Evolutionary conservation across 2,113 vertebrate species (phyloP).

Genomic region (Tetraodon nigroviridis): DNA sequence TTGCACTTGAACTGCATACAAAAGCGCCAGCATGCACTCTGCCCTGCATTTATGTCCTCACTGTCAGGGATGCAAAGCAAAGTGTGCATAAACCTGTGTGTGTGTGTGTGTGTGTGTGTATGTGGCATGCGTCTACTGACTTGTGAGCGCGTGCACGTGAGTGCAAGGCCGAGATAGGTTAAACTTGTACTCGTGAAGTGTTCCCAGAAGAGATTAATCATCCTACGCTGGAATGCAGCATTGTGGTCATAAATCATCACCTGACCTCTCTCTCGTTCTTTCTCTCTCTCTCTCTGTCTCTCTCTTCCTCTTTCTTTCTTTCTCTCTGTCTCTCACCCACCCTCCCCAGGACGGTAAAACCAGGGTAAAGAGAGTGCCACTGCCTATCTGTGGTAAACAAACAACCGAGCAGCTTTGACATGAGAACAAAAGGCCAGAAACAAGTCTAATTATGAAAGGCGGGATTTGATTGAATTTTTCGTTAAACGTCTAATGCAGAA

Average conservation of each 20-base stretch:
- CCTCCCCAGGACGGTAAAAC: slow-evolving; percentile 31
- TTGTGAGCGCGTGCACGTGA: slow-evolving; percentile 19
- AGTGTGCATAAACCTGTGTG: slow-evolving; percentile 3
- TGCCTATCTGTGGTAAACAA: slow-evolving; percentile 58
- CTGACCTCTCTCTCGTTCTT: slow-evolving; percentile 64
- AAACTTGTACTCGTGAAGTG: slow-evolving; percentile 78
- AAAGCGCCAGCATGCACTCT: slow-evolving; percentile 62
- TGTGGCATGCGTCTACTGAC: slow-evolving; percentile 9
- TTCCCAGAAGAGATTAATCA: slow-evolving; percentile 83
- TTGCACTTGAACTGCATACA: slow-evolving; percentile 55
- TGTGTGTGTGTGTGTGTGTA: slow-evolving; percentile 38
- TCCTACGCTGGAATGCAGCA: slow-evolving; percentile 72
- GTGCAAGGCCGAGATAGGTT: slow-evolving; percentile 76
- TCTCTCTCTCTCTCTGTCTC: slow-evolving; percentile 49
- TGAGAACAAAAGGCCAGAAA: slow-evolving; percentile 24
- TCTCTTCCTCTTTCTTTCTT: slow-evolving; percentile 29
- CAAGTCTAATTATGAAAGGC: slow-evolving; percentile 39
- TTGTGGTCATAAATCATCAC: slow-evolving; percentile 77
- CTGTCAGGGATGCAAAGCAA: slow-evolving; percentile 53
- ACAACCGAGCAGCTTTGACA: slow-evolving; percentile 47
- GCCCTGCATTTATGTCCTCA: slow-evolving; percentile 57
- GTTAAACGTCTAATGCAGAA: neutral
- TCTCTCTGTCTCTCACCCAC: slow-evolving; percentile 41
- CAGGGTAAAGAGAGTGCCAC: slow-evolving; percentile 60
- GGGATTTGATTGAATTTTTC: neutral